Conservation (phyloP, 1,140 invertebrate genomes). For the Zaprionus africanus region DNA sequence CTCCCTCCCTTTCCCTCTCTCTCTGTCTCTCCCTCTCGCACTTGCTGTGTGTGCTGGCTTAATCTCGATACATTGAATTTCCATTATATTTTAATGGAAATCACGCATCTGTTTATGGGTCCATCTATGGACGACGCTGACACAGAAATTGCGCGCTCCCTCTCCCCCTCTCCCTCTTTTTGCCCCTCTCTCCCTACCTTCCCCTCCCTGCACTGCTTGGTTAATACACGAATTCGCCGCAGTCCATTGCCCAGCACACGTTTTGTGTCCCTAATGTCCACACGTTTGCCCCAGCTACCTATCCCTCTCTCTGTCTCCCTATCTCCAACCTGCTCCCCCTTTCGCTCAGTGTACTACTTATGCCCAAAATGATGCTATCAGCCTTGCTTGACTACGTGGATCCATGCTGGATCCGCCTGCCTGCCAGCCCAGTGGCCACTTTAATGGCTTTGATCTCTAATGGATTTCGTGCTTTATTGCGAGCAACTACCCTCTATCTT, state of each 20-base stretch:
- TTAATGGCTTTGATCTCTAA: constrained; percentile 61
- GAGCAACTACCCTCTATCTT: constrained; percentile 19
- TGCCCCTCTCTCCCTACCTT: too few species aligned
- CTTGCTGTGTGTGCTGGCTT: constrained; percentile 26
- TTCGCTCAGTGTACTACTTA: constrained; percentile 44
- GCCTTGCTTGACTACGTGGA: constrained; percentile 34
- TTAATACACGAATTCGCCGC: constrained; percentile 22
- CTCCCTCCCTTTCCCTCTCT: background rate
- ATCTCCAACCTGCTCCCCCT: background rate
- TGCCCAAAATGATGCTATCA: constrained; percentile 53
- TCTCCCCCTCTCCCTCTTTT: background rate
- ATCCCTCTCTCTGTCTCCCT: too few species aligned
- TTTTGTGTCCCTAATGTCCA: constrained; percentile 49
- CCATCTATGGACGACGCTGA: constrained; percentile 34
- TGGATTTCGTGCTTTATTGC: constrained; percentile 61
- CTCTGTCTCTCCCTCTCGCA: background rate
- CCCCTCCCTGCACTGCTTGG: background rate
- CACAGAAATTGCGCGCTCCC: constrained; percentile 1
- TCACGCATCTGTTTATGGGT: constrained; percentile 67
- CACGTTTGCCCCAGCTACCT: constrained; percentile 30
- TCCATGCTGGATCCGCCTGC: background rate
- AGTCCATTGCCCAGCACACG: constrained; percentile 7
- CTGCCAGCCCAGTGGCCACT: constrained; percentile 22
- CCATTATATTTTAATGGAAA: constrained; percentile 70
- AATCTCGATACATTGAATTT: constrained; percentile 70